Evolutionary conservation across 2,113 vertebrate species (phyloP).

Genomic region (Erythrocercus mccallii): DNA sequence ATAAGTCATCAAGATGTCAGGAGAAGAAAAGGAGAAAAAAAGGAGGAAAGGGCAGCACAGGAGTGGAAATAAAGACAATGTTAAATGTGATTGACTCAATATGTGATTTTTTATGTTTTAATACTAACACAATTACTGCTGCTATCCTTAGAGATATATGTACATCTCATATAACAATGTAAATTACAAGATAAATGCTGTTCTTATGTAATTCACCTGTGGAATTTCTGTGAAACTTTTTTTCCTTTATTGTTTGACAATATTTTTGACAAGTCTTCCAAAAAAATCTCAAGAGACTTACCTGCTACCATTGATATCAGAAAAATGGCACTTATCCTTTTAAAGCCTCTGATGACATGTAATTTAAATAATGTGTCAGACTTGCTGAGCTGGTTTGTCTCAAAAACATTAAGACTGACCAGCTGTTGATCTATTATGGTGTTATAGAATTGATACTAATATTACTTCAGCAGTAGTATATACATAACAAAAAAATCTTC

Average conservation of each 20-base stretch:
- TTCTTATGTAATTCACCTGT: background rate
- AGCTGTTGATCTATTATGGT: background rate
- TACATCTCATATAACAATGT: background rate
- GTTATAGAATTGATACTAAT: background rate
- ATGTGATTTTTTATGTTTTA: background rate
- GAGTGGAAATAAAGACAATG: background rate
- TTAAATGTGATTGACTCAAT: background rate
- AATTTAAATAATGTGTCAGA: conserved; percentile 7
- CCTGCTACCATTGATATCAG: background rate
- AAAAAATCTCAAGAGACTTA: background rate
- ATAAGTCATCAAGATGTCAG: background rate
- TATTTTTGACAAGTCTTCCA: background rate
- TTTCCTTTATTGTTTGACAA: background rate
- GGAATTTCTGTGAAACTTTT: background rate
- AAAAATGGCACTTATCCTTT: background rate
- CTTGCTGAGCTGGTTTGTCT: background rate
- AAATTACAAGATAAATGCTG: background rate
- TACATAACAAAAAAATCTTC: background rate
- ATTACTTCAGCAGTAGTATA: background rate
- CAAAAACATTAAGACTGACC: background rate
- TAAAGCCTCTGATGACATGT: background rate
- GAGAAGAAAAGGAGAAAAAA: background rate
- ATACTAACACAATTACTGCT: background rate
- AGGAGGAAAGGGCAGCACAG: background rate
- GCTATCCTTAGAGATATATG: background rate